Evolutionary conservation across 2,113 vertebrate genomes (phyloP).

Genomic region (Anoplopoma fimbria): DNA sequence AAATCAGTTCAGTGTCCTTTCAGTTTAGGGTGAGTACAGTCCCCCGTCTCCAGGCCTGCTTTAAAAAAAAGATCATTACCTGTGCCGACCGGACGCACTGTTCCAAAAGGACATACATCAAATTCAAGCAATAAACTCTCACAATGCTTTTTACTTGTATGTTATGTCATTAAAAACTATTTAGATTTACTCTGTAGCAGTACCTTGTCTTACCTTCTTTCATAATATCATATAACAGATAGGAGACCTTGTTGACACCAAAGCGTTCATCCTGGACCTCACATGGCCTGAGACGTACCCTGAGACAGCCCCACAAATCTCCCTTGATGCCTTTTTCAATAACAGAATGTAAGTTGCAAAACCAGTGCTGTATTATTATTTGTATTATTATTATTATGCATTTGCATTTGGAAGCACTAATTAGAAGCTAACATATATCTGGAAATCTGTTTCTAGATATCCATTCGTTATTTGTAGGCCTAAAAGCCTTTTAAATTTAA

Average conservation of each 20-base stretch:
- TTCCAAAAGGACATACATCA: background rate
- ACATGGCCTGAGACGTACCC: slow-evolving; percentile 96
- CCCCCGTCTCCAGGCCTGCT: background rate
- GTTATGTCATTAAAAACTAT: background rate
- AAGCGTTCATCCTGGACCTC: slow-evolving; percentile 94
- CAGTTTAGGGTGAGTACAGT: slow-evolving; percentile 91
- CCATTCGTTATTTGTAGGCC: background rate
- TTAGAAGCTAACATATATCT: background rate
- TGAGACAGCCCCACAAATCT: slow-evolving; percentile 90
- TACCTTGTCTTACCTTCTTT: background rate
- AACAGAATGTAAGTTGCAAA: slow-evolving; percentile 90
- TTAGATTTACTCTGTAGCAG: background rate
- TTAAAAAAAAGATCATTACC: background rate
- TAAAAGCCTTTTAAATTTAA: background rate
- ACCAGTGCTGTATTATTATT: background rate
- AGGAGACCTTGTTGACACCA: slow-evolving; percentile 91
- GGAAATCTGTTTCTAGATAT: too few species aligned
- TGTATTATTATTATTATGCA: background rate
- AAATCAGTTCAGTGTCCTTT: slow-evolving; percentile 91
- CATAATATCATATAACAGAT: slow-evolving; percentile 82
- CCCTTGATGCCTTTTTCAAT: slow-evolving; percentile 96
- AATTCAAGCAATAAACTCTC: background rate
- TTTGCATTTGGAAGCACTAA: background rate
- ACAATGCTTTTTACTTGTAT: too few species aligned
- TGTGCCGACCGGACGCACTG: background rate